These are phyloP conservation scores for Thunnus thynnus DNA, from an alignment of 2,113 vertebrate species.

Conservation along the genomic window DNA sequence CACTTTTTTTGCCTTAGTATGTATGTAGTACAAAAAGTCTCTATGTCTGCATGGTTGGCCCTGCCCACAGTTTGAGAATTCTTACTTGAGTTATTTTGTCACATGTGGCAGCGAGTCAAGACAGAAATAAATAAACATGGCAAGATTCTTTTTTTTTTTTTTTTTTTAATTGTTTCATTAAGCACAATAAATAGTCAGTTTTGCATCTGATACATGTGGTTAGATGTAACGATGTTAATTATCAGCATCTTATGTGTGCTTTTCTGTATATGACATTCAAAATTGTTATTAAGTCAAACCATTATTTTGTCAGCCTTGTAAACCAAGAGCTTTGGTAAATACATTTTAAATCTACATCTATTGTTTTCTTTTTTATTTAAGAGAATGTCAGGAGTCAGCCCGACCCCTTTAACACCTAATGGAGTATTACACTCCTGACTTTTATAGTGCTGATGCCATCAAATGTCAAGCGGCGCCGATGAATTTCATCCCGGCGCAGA, in stretches of 20 bases:
- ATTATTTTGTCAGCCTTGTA: neutral
- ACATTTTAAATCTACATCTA: neutral
- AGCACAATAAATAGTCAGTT: too few species aligned
- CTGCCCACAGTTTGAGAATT: neutral
- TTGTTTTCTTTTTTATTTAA: slow-evolving; percentile 9
- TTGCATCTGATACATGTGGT: too few species aligned
- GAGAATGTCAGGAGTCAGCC: slow-evolving; percentile 17
- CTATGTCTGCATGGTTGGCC: neutral
- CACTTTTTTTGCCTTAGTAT: too few species aligned
- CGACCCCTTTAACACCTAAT: slow-evolving; percentile 25
- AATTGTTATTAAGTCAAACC: slow-evolving; percentile 2
- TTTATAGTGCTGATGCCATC: slow-evolving; percentile 53
- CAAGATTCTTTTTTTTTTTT: too few species aligned
- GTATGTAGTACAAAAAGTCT: too few species aligned
- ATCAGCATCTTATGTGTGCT: too few species aligned
- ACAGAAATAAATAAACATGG: neutral
- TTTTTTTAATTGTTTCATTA: neutral
- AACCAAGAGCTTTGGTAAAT: neutral
- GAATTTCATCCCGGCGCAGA: slow-evolving; percentile 52
- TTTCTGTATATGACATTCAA: too few species aligned
- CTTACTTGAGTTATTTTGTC: neutral
- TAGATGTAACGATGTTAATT: too few species aligned
- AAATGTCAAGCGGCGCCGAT: slow-evolving; percentile 59
- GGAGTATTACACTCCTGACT: slow-evolving; percentile 5
- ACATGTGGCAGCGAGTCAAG: neutral